Base-by-base conservation (phyloP, 2,113 vertebrate genomes). In the Tyto alba region DNA sequence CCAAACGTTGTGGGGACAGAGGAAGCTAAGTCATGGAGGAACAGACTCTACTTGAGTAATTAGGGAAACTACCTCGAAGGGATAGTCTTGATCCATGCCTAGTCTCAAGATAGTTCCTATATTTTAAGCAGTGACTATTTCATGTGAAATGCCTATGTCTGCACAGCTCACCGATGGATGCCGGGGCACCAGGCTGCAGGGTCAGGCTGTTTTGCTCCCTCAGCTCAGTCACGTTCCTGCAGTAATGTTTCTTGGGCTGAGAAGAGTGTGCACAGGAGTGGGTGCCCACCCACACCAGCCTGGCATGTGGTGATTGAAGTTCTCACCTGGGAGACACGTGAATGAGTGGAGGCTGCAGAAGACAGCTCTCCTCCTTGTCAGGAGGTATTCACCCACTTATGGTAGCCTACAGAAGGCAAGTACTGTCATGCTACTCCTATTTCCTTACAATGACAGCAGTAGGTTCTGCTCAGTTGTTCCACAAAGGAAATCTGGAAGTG, bases 1-100 rank as follows among this genome's bases (percentile, higher is more conserved):
- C 3, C 19, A 85, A 53, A 43, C 0, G 1, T 0, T 23, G 4
- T 18, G 56, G 45, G 47, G 41, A 75, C n/a, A 26, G 3, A 10
- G 34, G 40, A 47, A 77, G 11, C 19, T 88, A 64, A 69, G 30
- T 34, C 19, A 57, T 11, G 43, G 34, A 82, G 56, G 30, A 90
- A 67, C 38, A 85, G 30, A 12, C 9, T 56, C n/a, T 14, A 29
- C 26, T 16, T 30, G 5, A 79, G 17, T 27, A 25, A 11, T 3
- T 5, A 30, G 19, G 20, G 63, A 67, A 56, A 85, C 29, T 32
- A 45, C 15, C 38, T 36, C 15, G 4, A 78, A 55, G 6, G 4
- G 13, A 6, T 14, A 25, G 18, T 57, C 55, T 41, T 64, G 52
- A 29, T 40, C 64, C 38, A 5, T 8, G 4, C 32, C 26, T 17